Evolutionary conservation across 37 sponge, comb jelly and placozoan species (phyloP).

Genomic region (Spongilla lacustris): DNA sequence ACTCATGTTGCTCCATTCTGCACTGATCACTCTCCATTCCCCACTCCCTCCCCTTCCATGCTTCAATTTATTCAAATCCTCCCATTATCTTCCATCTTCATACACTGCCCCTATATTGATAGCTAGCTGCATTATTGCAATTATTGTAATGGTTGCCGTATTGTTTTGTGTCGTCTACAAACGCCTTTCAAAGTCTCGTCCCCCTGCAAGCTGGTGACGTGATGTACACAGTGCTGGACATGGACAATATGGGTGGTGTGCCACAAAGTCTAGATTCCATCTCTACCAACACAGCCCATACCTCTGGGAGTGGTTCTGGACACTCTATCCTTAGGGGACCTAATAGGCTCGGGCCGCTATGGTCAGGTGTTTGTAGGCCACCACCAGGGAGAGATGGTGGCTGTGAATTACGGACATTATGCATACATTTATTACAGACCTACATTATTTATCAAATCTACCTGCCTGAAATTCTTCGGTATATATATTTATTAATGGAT

Average conservation of each 20-base stretch:
- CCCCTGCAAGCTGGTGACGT: background rate
- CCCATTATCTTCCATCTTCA: no score
- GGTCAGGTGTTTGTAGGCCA: constrained; percentile 85
- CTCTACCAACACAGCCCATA: background rate
- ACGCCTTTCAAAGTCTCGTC: no score
- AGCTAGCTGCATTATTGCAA: background rate
- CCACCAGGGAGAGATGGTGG: constrained; percentile 82
- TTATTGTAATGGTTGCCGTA: background rate
- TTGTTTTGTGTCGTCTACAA: background rate
- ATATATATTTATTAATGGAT: no score
- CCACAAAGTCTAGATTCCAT: no score
- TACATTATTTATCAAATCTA: no score
- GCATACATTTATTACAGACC: no score
- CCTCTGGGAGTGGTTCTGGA: constrained; percentile 83
- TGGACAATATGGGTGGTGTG: background rate
- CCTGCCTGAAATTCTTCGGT: no score
- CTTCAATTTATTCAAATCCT: no score
- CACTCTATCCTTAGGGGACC: constrained; percentile 58
- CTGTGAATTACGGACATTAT: constrained; percentile 67
- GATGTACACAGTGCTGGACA: background rate
- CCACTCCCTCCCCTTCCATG: background rate
- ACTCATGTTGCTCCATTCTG: background rate
- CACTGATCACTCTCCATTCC: background rate
- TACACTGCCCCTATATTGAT: no score
- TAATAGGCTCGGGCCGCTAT: constrained; percentile 87